phyloP scores from a whole-genome alignment of 2,888 invertebrate species.

The Acleris holmiana region DNA sequence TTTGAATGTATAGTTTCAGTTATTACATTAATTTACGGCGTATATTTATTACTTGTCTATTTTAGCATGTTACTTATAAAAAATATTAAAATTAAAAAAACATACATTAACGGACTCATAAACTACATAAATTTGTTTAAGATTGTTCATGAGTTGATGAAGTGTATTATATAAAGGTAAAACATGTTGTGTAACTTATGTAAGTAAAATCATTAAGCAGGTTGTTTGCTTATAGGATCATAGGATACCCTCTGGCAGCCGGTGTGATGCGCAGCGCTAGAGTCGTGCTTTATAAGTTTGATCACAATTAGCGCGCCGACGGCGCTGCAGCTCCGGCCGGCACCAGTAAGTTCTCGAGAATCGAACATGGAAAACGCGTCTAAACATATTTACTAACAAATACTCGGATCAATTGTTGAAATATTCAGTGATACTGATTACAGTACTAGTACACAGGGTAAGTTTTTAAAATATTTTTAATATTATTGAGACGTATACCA shows the following conservation, averaged over 20 bases:
- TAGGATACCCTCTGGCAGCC: neutral
- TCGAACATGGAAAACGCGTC: slow-evolving; percentile 45
- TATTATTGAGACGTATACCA: too few species aligned
- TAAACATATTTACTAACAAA: neutral
- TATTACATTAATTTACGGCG: too few species aligned
- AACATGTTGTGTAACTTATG: too few species aligned
- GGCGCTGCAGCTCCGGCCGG: slow-evolving; percentile 47
- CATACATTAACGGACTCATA: too few species aligned
- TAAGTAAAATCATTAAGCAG: neutral
- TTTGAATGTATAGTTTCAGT: too few species aligned
- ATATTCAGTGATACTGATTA: slow-evolving; percentile 23
- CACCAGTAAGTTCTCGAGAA: slow-evolving; percentile 49
- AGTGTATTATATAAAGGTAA: too few species aligned
- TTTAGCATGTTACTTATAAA: too few species aligned
- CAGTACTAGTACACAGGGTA: slow-evolving; percentile 14
- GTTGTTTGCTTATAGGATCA: neutral
- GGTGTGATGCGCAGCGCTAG: slow-evolving; percentile 44
- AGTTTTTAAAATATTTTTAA: neutral
- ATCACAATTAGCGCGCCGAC: slow-evolving; percentile 61
- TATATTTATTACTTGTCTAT: too few species aligned
- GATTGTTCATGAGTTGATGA: too few species aligned
- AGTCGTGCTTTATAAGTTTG: slow-evolving; percentile 70
- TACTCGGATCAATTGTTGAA: slow-evolving; percentile 4
- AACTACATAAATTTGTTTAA: too few species aligned
- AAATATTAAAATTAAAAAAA: too few species aligned